Conservation (phyloP, 2,113 vertebrate species). For the Polypterus senegalus region DNA sequence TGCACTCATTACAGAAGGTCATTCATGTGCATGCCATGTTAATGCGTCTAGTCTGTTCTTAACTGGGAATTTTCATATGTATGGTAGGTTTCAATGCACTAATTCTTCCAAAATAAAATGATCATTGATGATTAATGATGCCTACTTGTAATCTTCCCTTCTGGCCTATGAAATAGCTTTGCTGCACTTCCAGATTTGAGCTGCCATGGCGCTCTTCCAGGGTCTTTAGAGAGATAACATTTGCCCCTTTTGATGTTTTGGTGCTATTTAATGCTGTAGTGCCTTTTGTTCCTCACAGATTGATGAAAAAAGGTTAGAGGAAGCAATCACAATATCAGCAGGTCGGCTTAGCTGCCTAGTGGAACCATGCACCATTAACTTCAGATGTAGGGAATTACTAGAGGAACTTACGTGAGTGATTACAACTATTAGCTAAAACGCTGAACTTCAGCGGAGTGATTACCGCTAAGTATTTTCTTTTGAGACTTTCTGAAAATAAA, state of each 20-base stretch:
- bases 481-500: too few relatives aligned
- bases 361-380: constrained; percentile 46
- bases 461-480: constrained; percentile 22
- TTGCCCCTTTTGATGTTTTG: constrained; percentile 26
- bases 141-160: too few relatives aligned
- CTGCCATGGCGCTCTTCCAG: constrained; percentile 20
- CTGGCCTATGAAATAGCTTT: too few relatives aligned
- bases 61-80: too few relatives aligned
- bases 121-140: too few relatives aligned
- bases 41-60: too few relatives aligned
- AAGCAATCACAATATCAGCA: constrained; percentile 53
- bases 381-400: constrained; percentile 67
- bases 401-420: constrained; percentile 25
- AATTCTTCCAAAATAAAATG: too few relatives aligned
- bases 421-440: constrained; percentile 55
- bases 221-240: constrained; percentile 27
- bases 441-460: constrained; percentile 49
- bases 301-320: constrained; percentile 31
- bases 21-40: too few relatives aligned
- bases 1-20: too few relatives aligned
- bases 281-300: constrained; percentile 30
- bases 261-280: constrained; percentile 31
- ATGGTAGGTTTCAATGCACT: too few relatives aligned
- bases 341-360: constrained; percentile 39
- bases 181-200: too few relatives aligned